Evolutionary conservation across 1,140 invertebrate genomes (phyloP), one percentile per base, ranked within the genome.

Genomic region (Armadillidium nasatum): DNA sequence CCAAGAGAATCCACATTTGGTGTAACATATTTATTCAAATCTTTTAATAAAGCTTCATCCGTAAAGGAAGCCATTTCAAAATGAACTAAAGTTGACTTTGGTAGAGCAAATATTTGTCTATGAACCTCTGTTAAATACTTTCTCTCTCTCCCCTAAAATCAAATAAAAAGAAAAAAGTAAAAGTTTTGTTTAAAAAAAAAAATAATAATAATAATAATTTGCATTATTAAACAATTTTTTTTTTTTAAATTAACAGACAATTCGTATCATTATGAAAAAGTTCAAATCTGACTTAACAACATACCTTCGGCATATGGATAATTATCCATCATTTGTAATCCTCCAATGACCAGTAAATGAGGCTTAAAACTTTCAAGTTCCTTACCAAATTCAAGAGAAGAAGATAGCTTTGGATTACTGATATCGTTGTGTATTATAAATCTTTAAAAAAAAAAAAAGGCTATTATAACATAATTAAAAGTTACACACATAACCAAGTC

Each of bases 301-400:
- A 84, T 83, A 89, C 90, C 89, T 83, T 86, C 80, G 77, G 85
- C 84, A 81, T 92, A 93, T 46, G 91, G 92, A 85, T 91, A 94
- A 84, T 92, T 94, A 83, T 95, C 93, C 92, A 95, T 93, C 91
- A 94, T 93, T 83, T 95, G 94, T 23, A 95, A 83, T 0, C 93
- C 93, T 83, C 93, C 92, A 60, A 95, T 87, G 79, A 95, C 91
- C 74, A 94, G 85, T 74, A 95, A 85, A 82, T 92, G 86, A 10
- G 93, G 91, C 43, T 89, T 86, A 81, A 91, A 93, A 0, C 84
- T 83, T 13, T 86, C 83, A n/a, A 94, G 82, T 73, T 88, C 80
- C 78, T 89, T 85, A 9, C 88, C 88, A 79, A 95, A 89, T 67
- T 88, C 88, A 83, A 93, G 90, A 72, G 94, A 83, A 0, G 92